These are phyloP conservation scores for Stomatorhinus ivindoensis DNA, from an alignment of 2,113 vertebrate species.

Conservation along the genomic window DNA sequence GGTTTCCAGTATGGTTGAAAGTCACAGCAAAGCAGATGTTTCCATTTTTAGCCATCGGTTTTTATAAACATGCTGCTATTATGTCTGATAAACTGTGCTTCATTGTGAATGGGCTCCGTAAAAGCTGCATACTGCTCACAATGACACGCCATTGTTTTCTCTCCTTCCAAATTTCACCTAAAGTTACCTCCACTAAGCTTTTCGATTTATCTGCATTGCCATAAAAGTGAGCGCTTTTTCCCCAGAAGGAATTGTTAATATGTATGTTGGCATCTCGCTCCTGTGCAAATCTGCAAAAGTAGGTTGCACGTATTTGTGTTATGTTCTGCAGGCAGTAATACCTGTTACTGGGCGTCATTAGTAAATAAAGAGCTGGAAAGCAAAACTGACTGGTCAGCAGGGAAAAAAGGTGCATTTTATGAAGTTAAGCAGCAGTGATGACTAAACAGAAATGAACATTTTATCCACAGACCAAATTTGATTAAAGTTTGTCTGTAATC, in stretches of 20 bases:
- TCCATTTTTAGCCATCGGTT: not conserved
- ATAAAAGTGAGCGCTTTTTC: not conserved
- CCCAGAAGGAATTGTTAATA: not conserved
- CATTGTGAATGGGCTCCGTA: not conserved
- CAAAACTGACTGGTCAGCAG: not conserved
- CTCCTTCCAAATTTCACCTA: not conserved
- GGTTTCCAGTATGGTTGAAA: not conserved
- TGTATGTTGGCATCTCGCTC: not conserved
- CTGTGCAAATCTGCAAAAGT: not conserved
- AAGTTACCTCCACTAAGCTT: not conserved
- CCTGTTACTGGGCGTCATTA: not conserved
- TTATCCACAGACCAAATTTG: constrained; percentile 2
- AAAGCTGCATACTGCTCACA: not conserved
- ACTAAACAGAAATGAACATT: not conserved
- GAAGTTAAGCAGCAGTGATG: not conserved
- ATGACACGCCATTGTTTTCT: not conserved
- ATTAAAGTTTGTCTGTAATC: constrained; percentile 4
- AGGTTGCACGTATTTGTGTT: not conserved
- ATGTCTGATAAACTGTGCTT: not conserved
- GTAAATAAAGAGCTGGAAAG: not conserved
- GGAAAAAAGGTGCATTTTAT: not conserved
- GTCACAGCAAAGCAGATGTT: not conserved
- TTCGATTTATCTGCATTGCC: not conserved
- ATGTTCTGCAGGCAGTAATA: not conserved
- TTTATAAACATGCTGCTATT: not conserved